These are phyloP conservation scores for Oscheius sp. DNA, from an alignment of 2,888 invertebrate genomes.

Conservation along the genomic window DNA sequence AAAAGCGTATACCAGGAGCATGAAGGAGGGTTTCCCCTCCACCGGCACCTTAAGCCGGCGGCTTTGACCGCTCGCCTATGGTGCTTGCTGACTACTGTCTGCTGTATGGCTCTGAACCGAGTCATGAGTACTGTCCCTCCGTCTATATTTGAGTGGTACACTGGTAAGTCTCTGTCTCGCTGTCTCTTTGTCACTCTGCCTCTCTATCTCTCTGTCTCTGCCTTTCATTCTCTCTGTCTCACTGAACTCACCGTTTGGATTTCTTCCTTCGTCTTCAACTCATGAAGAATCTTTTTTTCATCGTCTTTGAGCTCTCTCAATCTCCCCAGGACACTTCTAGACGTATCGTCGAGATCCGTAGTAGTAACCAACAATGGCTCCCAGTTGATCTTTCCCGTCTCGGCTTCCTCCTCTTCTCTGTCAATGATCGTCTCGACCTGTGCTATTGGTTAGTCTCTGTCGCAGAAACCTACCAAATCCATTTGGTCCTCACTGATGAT, in stretches of 20 bases:
- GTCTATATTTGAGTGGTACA: too few relatives aligned
- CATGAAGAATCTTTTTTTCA: slow-evolving; percentile 13
- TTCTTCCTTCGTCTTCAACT: background rate
- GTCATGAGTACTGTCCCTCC: too few relatives aligned
- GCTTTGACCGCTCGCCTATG: too few relatives aligned
- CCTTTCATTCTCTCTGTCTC: background rate
- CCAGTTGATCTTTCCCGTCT: background rate
- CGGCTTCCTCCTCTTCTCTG: slow-evolving; percentile 31
- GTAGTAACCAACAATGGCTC: slow-evolving; percentile 17
- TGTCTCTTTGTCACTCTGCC: too few relatives aligned
- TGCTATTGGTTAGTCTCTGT: background rate
- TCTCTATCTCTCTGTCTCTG: too few relatives aligned
- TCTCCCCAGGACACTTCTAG: slow-evolving; percentile 12
- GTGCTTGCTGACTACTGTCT: too few relatives aligned
- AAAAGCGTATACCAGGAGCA: too few relatives aligned
- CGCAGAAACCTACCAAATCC: slow-evolving; percentile 10
- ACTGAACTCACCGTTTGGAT: background rate
- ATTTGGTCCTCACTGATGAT: slow-evolving; percentile 22
- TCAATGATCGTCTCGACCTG: slow-evolving; percentile 29
- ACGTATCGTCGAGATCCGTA: slow-evolving; percentile 22
- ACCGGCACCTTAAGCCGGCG: too few relatives aligned
- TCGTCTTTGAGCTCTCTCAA: slow-evolving; percentile 25
- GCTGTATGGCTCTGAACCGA: too few relatives aligned
- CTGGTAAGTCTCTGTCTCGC: too few relatives aligned
- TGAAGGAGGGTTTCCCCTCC: too few relatives aligned